These are phyloP conservation scores for Halichoeres trimaculatus DNA, from an alignment of 2,113 vertebrate species.

Conservation along the genomic window DNA sequence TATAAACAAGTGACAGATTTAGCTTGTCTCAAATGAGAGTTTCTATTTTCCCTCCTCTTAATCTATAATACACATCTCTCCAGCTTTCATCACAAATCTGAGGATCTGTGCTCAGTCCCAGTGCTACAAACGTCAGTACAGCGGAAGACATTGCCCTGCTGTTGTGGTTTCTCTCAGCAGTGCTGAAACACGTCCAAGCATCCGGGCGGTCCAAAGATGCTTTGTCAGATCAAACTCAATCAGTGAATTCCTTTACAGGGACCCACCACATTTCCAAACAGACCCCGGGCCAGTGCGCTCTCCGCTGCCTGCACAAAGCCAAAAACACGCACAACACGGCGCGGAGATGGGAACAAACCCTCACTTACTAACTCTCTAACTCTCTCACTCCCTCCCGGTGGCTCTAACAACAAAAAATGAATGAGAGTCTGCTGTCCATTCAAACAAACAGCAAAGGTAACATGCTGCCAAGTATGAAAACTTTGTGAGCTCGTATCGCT, in stretches of 20 bases:
- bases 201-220: conserved; percentile 85
- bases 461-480: conserved; percentile 27
- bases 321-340: conserved; percentile 64
- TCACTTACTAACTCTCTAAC: not conserved
- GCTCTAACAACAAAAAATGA: conserved; percentile 57
- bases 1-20: not conserved
- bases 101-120: conserved; percentile 13
- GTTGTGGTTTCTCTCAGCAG: conserved; percentile 79
- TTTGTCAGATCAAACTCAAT: conserved; percentile 87
- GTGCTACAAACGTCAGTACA: conserved; percentile 61
- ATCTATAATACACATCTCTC: not conserved
- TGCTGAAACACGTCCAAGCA: conserved; percentile 84
- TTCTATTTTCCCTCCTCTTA: not conserved
- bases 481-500: conserved; percentile 1
- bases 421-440: conserved; percentile 58
- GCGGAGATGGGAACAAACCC: conserved; percentile 38
- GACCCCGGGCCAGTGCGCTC: conserved; percentile 75
- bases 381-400: conserved; percentile 23
- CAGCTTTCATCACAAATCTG: conserved; percentile 6
- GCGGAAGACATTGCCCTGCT: conserved; percentile 63
- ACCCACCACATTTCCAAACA: conserved; percentile 85
- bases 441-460: conserved; percentile 38
- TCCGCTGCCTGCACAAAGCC: conserved; percentile 64
- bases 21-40: not conserved
- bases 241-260: conserved; percentile 83